A percentile compares a stretch with the other conserved stretches of the same genome.
phyloP scores from a whole-genome alignment of 2,888 invertebrate genomes.

The Zele albiditarsus region DNA sequence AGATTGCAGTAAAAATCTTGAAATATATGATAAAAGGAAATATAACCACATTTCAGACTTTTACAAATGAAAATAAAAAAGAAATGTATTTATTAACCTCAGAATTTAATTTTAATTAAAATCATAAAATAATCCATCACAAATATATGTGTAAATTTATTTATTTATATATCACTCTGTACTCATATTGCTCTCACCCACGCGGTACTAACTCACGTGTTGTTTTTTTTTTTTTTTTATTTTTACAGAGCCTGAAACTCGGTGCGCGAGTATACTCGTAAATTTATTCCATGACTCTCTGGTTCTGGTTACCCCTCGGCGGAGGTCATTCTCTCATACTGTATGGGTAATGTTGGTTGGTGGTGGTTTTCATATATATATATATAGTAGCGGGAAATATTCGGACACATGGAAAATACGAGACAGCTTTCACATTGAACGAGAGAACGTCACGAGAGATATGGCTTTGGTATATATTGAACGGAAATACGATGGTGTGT shows the following conservation, averaged over 20 bases:
- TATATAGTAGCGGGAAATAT: neutral
- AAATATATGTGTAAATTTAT: neutral
- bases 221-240: slow-evolving; percentile 39
- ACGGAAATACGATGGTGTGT: neutral
- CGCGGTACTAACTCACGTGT: slow-evolving; percentile 52
- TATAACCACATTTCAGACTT: neutral
- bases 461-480: slow-evolving; percentile 28
- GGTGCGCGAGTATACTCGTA: slow-evolving; percentile 48
- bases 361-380: neutral
- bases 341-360: slow-evolving; percentile 17
- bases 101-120: neutral
- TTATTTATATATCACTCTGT: neutral
- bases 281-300: slow-evolving; percentile 51
- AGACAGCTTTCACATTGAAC: slow-evolving; percentile 38
- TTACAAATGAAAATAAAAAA: neutral
- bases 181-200: slow-evolving; percentile 50
- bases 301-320: slow-evolving; percentile 38
- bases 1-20: neutral
- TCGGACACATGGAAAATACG: slow-evolving; percentile 50
- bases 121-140: slow-evolving; percentile 7
- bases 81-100: neutral
- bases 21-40: neutral
- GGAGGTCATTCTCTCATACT: slow-evolving; percentile 9
- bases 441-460: slow-evolving; percentile 26
- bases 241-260: slow-evolving; percentile 35